A percentile compares a stretch with the other conserved stretches of the same genome.
Evolutionary conservation across 2,113 vertebrate species (phyloP).

Genomic region (Xyrauchen texanus): DNA sequence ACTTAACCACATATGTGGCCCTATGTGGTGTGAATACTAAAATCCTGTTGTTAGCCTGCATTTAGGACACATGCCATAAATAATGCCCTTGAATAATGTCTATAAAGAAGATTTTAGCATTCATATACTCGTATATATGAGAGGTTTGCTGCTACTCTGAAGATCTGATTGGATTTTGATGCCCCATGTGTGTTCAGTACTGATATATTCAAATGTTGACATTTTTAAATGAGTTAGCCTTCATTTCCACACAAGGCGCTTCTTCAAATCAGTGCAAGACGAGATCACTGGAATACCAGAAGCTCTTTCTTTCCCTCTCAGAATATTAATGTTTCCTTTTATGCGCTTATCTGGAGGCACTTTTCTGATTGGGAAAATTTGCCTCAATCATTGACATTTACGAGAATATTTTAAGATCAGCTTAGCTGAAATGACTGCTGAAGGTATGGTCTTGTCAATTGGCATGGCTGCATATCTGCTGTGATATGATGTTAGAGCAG

Average conservation of each 20-base stretch:
- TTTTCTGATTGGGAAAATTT: constrained; percentile 44
- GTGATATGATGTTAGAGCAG: constrained; percentile 56
- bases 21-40: background rate
- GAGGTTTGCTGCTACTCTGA: background rate
- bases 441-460: constrained; percentile 41
- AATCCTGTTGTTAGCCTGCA: background rate
- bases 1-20: background rate
- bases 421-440: constrained; percentile 51
- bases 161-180: constrained; percentile 19
- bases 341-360: constrained; percentile 17
- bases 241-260: constrained; percentile 49
- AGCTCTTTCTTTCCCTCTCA: constrained; percentile 32
- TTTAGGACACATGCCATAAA: background rate
- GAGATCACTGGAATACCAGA: constrained; percentile 46
- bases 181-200: constrained; percentile 36
- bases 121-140: background rate
- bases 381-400: constrained; percentile 55
- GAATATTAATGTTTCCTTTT: constrained; percentile 52
- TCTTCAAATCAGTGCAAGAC: constrained; percentile 51
- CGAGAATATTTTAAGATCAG: constrained; percentile 52
- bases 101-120: background rate
- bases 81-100: background rate
- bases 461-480: constrained; percentile 53
- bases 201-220: constrained; percentile 59
- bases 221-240: constrained; percentile 54